Base-by-base conservation (phyloP, 1,140 invertebrate genomes). In the Bombus terrestris region DNA sequence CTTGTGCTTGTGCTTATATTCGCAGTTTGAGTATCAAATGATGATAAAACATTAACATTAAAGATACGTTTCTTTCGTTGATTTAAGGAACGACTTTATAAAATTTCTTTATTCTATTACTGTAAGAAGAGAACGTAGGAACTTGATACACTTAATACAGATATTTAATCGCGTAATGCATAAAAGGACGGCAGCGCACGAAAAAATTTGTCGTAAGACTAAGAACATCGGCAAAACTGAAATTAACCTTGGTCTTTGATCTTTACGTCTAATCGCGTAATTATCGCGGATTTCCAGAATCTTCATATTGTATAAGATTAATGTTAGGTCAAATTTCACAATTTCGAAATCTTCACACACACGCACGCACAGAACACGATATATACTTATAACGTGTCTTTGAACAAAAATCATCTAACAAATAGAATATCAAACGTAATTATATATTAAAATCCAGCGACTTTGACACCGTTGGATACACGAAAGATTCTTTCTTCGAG, bases 401-500 rank as follows among this genome's bases (percentile, higher is more conserved):
- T 22, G 47, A 53, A 53, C 5, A 22, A 18, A 53, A 22, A 22
- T 53, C 1, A 53, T 18, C 18, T 5, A 53, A 53, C 47, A 6
- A 53, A 6, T 18, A 53, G 6, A 8, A 53, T 9, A 28, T 59
- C 0, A 12, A 59, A 59, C 5, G 57, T n/a, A 12, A 66, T 32
- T 18, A 22, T 10, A n/a, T 1, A 71, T 74, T 37, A 90, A 3
- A 77, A 66, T 71, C 62, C 80, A 22, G 2, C 12, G 8, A 96
- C 88, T 75, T 92, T 94, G 3, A 95, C 90, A 8, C 95, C 95
- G 22, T 94, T 91, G 57, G 94, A 89, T 80, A 94, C 93, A 5
- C 97, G 96, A 92, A 97, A 98, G 86, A 98, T 97, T 83, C 97
- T 96, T 90, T 98, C 97, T 2, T 96, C 93, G 25, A 95, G 83